Conservation (phyloP, 1,140 invertebrate genomes). For the Magallana ariakensis region DNA sequence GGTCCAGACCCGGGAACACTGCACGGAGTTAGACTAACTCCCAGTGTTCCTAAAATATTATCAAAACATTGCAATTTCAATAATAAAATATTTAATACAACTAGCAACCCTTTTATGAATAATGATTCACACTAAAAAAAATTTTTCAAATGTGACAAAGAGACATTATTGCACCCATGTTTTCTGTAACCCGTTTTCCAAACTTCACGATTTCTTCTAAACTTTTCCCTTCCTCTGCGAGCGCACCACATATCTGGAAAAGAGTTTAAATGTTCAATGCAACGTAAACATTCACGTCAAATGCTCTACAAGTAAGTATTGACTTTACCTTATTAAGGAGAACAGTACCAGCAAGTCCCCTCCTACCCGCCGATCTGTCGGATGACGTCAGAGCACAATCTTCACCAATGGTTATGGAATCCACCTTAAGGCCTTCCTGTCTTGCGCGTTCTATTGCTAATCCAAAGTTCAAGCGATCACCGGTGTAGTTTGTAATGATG, state of each 20-base stretch:
- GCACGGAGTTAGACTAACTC: constrained; percentile 86
- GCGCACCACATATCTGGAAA: constrained; percentile 81
- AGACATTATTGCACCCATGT: constrained; percentile 71
- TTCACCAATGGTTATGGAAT: constrained; percentile 86
- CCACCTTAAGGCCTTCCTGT: constrained; percentile 84
- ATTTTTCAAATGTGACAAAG: too few species aligned
- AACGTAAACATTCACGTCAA: too few species aligned
- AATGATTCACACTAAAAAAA: too few species aligned
- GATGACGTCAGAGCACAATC: constrained; percentile 84
- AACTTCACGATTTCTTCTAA: constrained; percentile 81
- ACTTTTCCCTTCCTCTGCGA: constrained; percentile 84
- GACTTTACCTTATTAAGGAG: constrained; percentile 85
- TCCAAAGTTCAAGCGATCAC: constrained; percentile 92
- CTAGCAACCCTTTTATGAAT: too few species aligned
- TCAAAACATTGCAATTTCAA: too few species aligned
- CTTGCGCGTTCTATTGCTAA: constrained; percentile 88
- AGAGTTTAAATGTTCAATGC: neutral
- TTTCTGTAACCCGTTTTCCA: constrained; percentile 68
- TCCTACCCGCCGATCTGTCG: constrained; percentile 83
- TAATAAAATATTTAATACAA: too few species aligned
- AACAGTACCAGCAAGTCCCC: constrained; percentile 88
- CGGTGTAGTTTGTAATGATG: constrained; percentile 92
- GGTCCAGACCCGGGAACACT: constrained; percentile 84
- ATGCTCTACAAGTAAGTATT: too few species aligned
- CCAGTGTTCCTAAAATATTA: constrained; percentile 85